phyloP scores from a whole-genome alignment of 1,140 invertebrate species.

The Teleopsis dalmanni region DNA sequence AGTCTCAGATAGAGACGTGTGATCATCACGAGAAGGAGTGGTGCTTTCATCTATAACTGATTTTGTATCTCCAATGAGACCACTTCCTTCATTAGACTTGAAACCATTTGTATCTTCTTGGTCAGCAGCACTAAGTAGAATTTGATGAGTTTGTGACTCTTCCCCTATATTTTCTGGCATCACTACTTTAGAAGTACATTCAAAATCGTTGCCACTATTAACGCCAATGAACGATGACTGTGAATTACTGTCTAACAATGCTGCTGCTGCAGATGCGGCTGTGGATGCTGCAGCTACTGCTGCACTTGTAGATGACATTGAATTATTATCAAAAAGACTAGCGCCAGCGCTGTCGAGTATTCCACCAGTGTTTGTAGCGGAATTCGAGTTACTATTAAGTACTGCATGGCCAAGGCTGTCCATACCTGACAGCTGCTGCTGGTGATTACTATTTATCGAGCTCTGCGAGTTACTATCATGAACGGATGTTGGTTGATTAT shows the following conservation, averaged over 20 bases:
- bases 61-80: background rate
- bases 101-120: too few relatives aligned
- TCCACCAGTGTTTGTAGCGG: slow-evolving; percentile 14
- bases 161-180: background rate
- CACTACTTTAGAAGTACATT: background rate
- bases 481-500: slow-evolving; percentile 40
- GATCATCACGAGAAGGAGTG: too few relatives aligned
- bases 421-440: slow-evolving; percentile 29
- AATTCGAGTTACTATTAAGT: slow-evolving; percentile 32
- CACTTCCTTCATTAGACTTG: background rate
- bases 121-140: too few relatives aligned
- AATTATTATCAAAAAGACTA: slow-evolving; percentile 36
- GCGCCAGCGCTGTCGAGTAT: slow-evolving; percentile 23
- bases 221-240: slow-evolving; percentile 24
- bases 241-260: slow-evolving; percentile 36
- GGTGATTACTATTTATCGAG: slow-evolving; percentile 35
- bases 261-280: slow-evolving; percentile 30
- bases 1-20: too few relatives aligned
- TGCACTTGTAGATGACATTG: slow-evolving; percentile 37
- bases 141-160: background rate
- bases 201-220: slow-evolving; percentile 2
- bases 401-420: slow-evolving; percentile 16
- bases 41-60: background rate
- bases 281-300: slow-evolving; percentile 26
- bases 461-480: slow-evolving; percentile 41